Evolutionary conservation across 2,797 vertebrate species (phyloP), one percentile per base, ranked within the genome.

Genomic region (Melanotaenia parkinsoni): DNA sequence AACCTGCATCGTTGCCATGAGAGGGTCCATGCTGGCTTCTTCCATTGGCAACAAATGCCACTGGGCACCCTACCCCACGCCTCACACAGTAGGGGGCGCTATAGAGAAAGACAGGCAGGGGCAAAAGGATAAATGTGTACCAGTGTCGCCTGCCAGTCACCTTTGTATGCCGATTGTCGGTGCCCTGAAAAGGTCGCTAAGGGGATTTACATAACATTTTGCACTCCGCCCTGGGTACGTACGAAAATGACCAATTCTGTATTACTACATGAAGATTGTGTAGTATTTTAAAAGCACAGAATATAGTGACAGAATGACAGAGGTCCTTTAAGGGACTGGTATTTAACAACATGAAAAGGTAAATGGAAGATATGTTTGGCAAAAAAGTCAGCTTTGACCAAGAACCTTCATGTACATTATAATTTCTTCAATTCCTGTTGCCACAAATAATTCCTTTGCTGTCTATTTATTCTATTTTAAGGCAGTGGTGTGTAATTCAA

Each of bases 31-130:
- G 93, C 91, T 94, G 93, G 93, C 91, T 91, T 82, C 76, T 65
- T 89, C 86, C 87, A 89, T 86, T 94, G 94, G 93, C 94, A 95
- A 79, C 81, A 79, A 87, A 82, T 82, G 79, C 89, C 86, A 93
- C 87, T 94, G 94, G 94, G 94, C 94, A 95, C 91, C 88, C 81
- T 91, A 94, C 92, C 94, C 94, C 93, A 94, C 85, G 94, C 94
- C 93, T 93, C 81, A 91, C 94, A 94, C 94, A 95, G 94, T 92
- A 95, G 94, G 94, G 92, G 94, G 94, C 94, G 93, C 91, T 89
- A 89, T 88, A 91, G 91, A 93, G 88, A 85, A 87, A 89, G 91
- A 90, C 88, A 77, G 83, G 83, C 83, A 5, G 77, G 92, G 90
- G 86, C 84, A 89, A 92, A 87, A 93, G 91, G 89, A 95, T 93